Base-by-base conservation (phyloP, 2,797 vertebrate species). In the Psittacula echo region DNA sequence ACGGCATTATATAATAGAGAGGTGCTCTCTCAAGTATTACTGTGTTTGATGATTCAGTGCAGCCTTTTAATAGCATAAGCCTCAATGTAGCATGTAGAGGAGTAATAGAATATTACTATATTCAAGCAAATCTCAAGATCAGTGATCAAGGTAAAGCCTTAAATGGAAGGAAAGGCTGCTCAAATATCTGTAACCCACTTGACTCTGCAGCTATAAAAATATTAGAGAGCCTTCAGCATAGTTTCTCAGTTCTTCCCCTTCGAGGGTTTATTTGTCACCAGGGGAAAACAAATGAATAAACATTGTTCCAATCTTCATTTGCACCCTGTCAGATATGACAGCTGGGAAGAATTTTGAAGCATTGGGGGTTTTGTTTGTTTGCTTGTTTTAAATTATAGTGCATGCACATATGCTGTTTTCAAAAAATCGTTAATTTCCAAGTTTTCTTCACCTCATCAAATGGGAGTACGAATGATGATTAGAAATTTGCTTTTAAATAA, bases 281-380 rank as follows among this genome's bases (percentile, higher is more conserved):
- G 11, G 48, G 41, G 23, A 92, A 87, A 87, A 10, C 8, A 77
- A 92, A 90, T 48, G 16, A 93, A 83, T 77, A 88, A 94, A 92
- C 8, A 56, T 45, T 53, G 50, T 85, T 87, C 80, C 41, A 65
- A 2, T 34, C 48, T n/a, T 86, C 24, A 87, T 92, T 92, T 92
- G 10, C 34, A 66, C 16, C 3, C 41, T 90, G 86, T 87, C 92
- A 92, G 27, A 51, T 93, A 64, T 86, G 70, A 82, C 50, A 79
- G 45, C 27, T 58, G 39, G 39, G 45, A 85, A 79, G 37, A 9
- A 86, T 76, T 87, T 58, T 78, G 50, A 90, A 24, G 15, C 13
- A 51, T 37, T 53, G 13, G 24, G 13, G 6, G 5, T 2, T 66
- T 80, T 65, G 10, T 41, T 64, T 24, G 22, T 18, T 89, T 37